Percentiles rank a stretch among this genome's conserved stretches.
phyloP scores from a whole-genome alignment of 2,888 invertebrate genomes.

The Agonopterix subpropinquella region DNA sequence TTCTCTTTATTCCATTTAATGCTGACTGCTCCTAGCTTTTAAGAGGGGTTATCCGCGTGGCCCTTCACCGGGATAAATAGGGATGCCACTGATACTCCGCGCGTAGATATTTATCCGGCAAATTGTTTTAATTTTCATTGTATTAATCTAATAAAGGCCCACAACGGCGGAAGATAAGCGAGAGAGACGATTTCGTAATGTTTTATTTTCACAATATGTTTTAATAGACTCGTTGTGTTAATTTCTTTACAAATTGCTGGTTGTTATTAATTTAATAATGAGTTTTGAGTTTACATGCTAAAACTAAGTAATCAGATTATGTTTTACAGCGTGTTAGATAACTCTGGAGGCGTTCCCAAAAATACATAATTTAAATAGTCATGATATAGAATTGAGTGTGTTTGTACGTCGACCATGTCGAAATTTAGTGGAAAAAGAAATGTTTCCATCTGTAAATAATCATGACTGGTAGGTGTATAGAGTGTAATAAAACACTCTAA shows the following conservation, averaged over 20 bases:
- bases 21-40: conserved; percentile 76
- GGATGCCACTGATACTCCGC: conserved; percentile 70
- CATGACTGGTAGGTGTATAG: too few species aligned
- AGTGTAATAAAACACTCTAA: too few species aligned
- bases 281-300: too few species aligned
- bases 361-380: too few species aligned
- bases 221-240: conserved; percentile 36
- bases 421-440: too few species aligned
- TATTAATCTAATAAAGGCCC: conserved; percentile 72
- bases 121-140: conserved; percentile 77
- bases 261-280: conserved; percentile 10
- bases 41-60: conserved; percentile 74
- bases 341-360: too few species aligned
- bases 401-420: too few species aligned
- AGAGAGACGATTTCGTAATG: conserved; percentile 51
- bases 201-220: conserved; percentile 53
- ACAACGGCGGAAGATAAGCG: conserved; percentile 65
- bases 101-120: conserved; percentile 75
- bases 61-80: conserved; percentile 71
- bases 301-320: too few species aligned
- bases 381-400: too few species aligned
- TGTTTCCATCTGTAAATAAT: too few species aligned
- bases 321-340: too few species aligned
- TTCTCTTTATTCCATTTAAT: conserved; percentile 75
- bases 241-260: conserved; percentile 39